phyloP scores from a whole-genome alignment of 2,888 invertebrate genomes.

The Oligia fasciuncula region DNA sequence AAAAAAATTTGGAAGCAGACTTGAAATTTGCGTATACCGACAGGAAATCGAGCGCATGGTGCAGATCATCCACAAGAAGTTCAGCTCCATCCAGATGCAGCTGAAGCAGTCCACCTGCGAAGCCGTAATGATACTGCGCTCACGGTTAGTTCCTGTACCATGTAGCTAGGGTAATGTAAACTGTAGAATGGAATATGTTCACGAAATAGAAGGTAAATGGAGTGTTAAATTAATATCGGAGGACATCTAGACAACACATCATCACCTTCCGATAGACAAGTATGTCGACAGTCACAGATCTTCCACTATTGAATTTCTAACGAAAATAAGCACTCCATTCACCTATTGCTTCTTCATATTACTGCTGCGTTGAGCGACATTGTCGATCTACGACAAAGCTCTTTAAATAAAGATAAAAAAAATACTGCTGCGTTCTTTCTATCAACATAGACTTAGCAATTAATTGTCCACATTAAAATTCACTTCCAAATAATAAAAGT shows the following conservation, averaged over 20 bases:
- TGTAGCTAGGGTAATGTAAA: not conserved
- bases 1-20: not conserved
- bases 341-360: not conserved
- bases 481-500: conserved; percentile 26
- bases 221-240: not conserved
- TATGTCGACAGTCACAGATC: not conserved
- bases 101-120: conserved; percentile 99
- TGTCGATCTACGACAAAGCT: too few species aligned
- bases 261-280: not conserved
- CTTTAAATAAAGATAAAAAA: too few species aligned
- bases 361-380: not conserved
- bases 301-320: not conserved
- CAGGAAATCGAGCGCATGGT: conserved; percentile 99
- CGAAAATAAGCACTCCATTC: not conserved
- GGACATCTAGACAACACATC: too few species aligned
- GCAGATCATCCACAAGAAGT: conserved; percentile 99
- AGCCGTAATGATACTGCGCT: conserved; percentile 99
- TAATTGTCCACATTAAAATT: not conserved
- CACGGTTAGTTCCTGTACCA: conserved; percentile 82
- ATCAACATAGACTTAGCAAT: not conserved
- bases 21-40: not conserved
- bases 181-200: not conserved
- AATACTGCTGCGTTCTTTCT: not conserved
- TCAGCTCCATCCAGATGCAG: conserved; percentile 99
- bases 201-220: not conserved